A percentile compares a stretch with the other conserved stretches of the same genome.
Conservation (phyloP, 2,888 invertebrate species). For the Lymantria dispar region DNA sequence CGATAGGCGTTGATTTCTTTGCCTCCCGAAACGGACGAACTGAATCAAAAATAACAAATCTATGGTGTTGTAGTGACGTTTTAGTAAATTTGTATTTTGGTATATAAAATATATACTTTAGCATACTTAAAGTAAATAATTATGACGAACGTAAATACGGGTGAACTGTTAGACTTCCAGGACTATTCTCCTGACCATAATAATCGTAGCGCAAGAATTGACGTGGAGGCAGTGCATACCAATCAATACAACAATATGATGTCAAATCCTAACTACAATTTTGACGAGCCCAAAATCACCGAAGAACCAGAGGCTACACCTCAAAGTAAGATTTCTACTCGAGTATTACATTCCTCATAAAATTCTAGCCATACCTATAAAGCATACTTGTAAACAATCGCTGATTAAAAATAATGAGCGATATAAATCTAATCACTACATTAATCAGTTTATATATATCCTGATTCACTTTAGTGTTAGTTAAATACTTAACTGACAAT, state of each 20-base stretch:
- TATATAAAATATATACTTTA: not conserved
- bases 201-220: conserved; percentile 84
- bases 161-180: conserved; percentile 87
- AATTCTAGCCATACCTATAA: not conserved
- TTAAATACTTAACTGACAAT: too few species aligned
- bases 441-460: not conserved
- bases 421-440: not conserved
- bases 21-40: too few species aligned
- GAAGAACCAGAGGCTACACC: conserved; percentile 55
- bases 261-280: conserved; percentile 65
- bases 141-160: conserved; percentile 77
- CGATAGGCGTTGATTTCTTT: too few species aligned
- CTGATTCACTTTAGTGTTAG: too few species aligned
- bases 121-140: conserved; percentile 23
- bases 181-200: conserved; percentile 85
- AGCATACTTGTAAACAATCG: not conserved
- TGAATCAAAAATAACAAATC: too few species aligned
- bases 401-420: not conserved
- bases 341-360: not conserved
- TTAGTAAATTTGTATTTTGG: too few species aligned
- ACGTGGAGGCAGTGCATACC: conserved; percentile 83
- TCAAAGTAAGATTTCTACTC: conserved; percentile 46
- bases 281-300: conserved; percentile 57
- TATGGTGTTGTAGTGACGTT: too few species aligned
- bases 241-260: conserved; percentile 71